Evolutionary conservation across 2,888 invertebrate species (phyloP).

Genomic region (Abscondita cerata): DNA sequence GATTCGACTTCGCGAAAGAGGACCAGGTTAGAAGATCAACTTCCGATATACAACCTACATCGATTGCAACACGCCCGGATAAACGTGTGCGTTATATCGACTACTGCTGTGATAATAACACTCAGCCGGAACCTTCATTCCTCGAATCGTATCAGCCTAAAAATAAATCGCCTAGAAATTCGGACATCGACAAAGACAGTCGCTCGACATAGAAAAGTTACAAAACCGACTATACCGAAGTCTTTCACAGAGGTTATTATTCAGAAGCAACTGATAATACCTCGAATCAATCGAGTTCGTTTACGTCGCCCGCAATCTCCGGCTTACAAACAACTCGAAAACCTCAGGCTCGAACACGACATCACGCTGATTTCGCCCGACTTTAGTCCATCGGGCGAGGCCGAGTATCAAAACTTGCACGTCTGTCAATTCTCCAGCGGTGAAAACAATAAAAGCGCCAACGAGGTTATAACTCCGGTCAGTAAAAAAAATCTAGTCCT

Average conservation of each 20-base stretch:
- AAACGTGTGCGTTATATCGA: conserved; percentile 58
- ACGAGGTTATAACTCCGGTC: conserved; percentile 29
- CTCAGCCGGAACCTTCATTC: conserved; percentile 30
- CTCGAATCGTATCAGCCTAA: conserved; percentile 53
- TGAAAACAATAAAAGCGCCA: conserved; percentile 41
- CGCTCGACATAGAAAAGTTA: conserved; percentile 50
- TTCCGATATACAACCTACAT: too few species aligned
- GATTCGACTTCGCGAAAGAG: conserved; percentile 68
- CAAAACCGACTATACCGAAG: conserved; percentile 46
- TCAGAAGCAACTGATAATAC: conserved; percentile 43
- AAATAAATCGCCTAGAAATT: conserved; percentile 56
- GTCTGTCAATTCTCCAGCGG: conserved; percentile 57
- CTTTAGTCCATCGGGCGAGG: conserved; percentile 57
- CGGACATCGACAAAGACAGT: conserved; percentile 52
- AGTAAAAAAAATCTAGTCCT: conserved; percentile 57
- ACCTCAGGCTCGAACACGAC: conserved; percentile 54
- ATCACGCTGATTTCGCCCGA: conserved; percentile 37
- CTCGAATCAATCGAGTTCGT: conserved; percentile 43
- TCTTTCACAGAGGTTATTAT: conserved; percentile 54
- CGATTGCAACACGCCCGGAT: too few species aligned
- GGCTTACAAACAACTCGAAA: conserved; percentile 52
- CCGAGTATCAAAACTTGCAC: conserved; percentile 63
- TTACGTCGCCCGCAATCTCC: conserved; percentile 54
- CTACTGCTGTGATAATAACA: conserved; percentile 55
- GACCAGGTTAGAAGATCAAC: conserved; percentile 77